Conservation (phyloP, 2,888 invertebrate genomes). For the Poecilobothrus nobilitatus region DNA sequence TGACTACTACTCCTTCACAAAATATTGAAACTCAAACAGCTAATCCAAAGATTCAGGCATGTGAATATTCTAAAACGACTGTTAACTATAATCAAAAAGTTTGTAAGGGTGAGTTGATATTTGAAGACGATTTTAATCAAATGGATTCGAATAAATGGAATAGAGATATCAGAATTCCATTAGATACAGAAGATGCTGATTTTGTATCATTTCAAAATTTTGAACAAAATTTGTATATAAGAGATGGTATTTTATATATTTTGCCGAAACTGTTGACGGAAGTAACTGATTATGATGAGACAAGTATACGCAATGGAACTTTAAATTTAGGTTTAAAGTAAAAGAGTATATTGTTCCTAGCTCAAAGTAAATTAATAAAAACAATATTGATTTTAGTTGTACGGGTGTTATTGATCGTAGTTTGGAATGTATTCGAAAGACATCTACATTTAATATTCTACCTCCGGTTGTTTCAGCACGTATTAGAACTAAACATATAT, state of each 20-base stretch:
- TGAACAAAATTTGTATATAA: constrained; percentile 34
- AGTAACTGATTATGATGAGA: constrained; percentile 27
- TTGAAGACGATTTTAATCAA: constrained; percentile 23
- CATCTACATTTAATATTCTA: constrained; percentile 46
- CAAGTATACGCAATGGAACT: constrained; percentile 31
- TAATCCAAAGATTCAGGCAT: no score
- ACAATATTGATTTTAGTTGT: constrained; percentile 37
- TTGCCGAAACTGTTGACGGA: constrained; percentile 36
- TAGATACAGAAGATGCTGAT: constrained; percentile 45
- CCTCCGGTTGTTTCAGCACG: constrained; percentile 61
- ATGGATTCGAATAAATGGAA: constrained; percentile 48
- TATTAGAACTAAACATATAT: constrained; percentile 52
- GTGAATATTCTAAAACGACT: no score
- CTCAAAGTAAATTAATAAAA: no score
- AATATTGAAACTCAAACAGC: no score
- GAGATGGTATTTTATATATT: constrained; percentile 38
- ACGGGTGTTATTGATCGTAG: constrained; percentile 42
- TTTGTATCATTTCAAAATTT: constrained; percentile 44
- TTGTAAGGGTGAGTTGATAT: constrained; percentile 47
- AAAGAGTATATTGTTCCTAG: constrained; percentile 32
- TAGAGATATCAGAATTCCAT: constrained; percentile 52
- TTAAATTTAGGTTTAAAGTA: constrained; percentile 38
- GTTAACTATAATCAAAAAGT: constrained; percentile 22
- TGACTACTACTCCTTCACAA: no score
- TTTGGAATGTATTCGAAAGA: constrained; percentile 31